Conservation (phyloP, 2,888 invertebrate genomes). For the Diadegma fenestrale region DNA sequence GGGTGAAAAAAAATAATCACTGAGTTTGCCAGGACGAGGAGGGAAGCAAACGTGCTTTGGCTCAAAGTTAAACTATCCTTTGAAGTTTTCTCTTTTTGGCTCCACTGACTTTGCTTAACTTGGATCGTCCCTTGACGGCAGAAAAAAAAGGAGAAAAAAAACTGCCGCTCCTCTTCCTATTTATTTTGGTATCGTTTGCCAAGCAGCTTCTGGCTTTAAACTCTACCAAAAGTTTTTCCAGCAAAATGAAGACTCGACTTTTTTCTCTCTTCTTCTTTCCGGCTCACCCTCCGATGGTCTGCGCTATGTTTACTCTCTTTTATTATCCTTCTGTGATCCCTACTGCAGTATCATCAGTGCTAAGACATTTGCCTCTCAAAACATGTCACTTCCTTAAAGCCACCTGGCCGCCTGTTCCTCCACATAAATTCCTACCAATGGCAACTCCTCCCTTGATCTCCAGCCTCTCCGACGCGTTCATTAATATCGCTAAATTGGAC, state of each 20-base stretch:
- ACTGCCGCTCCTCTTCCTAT: conserved; percentile 36
- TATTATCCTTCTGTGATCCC: conserved; percentile 50
- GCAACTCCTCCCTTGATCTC: conserved; percentile 18
- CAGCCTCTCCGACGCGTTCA: conserved; percentile 54
- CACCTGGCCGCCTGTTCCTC: not conserved
- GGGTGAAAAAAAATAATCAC: conserved; percentile 19
- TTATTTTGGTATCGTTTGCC: conserved; percentile 64
- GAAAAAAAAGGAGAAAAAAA: conserved; percentile 14
- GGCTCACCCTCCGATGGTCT: conserved; percentile 21
- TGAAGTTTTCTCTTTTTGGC: conserved; percentile 44
- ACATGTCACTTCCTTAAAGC: conserved; percentile 58
- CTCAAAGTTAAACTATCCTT: conserved; percentile 37
- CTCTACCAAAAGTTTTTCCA: conserved; percentile 50
- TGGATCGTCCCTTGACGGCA: conserved; percentile 24
- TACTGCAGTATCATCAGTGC: conserved; percentile 36
- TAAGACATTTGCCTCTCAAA: conserved; percentile 31
- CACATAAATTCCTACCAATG: conserved; percentile 58
- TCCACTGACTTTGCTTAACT: conserved; percentile 50
- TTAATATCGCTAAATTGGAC: conserved; percentile 74
- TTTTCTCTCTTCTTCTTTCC: conserved; percentile 50
- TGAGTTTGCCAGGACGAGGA: conserved; percentile 34
- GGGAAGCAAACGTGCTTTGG: conserved; percentile 27
- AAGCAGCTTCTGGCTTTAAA: conserved; percentile 39
- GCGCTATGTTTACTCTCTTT: conserved; percentile 55
- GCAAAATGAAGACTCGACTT: conserved; percentile 53